Conservation (phyloP, 2,797 vertebrate genomes). For the Streptopelia turtur region DNA sequence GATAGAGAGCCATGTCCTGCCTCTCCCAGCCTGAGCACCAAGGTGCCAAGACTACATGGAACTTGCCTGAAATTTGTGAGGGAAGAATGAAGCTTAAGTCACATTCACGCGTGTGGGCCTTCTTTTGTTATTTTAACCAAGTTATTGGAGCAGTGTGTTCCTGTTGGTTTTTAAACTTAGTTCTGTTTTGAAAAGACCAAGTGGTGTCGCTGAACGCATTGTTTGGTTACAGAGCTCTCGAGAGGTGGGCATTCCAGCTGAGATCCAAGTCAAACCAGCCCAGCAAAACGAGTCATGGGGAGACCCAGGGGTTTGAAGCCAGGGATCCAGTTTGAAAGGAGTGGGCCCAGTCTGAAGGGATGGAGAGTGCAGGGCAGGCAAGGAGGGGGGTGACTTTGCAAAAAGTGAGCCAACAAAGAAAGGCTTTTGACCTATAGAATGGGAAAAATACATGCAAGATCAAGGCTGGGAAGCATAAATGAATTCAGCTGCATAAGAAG, state of each 20-base stretch:
- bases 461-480: not conserved
- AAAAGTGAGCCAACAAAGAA: not conserved
- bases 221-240: not conserved
- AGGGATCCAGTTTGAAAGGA: not conserved
- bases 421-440: not conserved
- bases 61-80: not conserved
- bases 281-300: not conserved
- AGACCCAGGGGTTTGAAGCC: not conserved
- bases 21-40: accelerated
- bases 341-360: not conserved
- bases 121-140: constrained; percentile 56
- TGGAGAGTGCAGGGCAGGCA: not conserved
- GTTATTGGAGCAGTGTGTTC: not conserved
- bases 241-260: not conserved
- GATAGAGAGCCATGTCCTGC: not conserved
- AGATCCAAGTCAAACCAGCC: not conserved
- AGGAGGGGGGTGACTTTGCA: not conserved
- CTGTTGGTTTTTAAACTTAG: constrained; percentile 29
- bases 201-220: not conserved
- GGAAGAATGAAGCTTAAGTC: constrained; percentile 15
- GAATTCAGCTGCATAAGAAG: not conserved
- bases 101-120: not conserved
- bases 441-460: not conserved
- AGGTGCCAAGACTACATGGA: not conserved
- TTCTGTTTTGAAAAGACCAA: constrained; percentile 41